Evolutionary conservation across 1,140 invertebrate genomes (phyloP), one percentile per base, ranked within the genome.

Genomic region (Magallana ariakensis): DNA sequence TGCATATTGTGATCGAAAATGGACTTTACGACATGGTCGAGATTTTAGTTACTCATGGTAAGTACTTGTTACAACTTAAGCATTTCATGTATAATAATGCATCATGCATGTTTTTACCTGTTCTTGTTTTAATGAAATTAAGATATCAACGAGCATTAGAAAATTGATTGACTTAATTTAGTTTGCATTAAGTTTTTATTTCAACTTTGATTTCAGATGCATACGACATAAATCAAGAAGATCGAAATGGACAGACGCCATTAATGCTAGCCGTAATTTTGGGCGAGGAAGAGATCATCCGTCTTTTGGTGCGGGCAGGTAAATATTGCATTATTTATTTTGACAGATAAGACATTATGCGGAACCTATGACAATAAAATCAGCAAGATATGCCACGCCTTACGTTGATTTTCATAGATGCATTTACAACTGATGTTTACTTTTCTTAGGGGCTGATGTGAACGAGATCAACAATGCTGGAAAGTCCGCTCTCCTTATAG

Each of bases 181-280:
- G 3, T 46, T 46, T 46, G 33, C 33, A 46, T 46, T 46, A 46
- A 46, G 33, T 46, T 46, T n/a, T 46, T 5, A 46, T 46, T 62
- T 62, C 10, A 15, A 55, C 54, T 54, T 54, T 82, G 15, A 22
- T 80, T 80, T 19, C 22, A 82, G 80, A 55, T 54, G 16, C 46
- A 55, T 82, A 56, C 54, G 54, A 82, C 46, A 56, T 82, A n/a
- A 82, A 82, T 19, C 80, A 82, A 55, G 33, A 82, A 82, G 80
- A 82, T 53, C 46, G 46, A 82, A 82, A 82, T 16, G 86, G 86
- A 22, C 86, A 87, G 22, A 80, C 86, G 22, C 86, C 86, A 53
- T n/a, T 87, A 10, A 84, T 87, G 82, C 70, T 80, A 57, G 86
- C 86, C 1, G 81, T 82, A 10, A 84, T 87, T 11, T 60, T 87